phyloP scores from a whole-genome alignment of 2,888 invertebrate genomes.

The Nephrotoma guestfalica region DNA sequence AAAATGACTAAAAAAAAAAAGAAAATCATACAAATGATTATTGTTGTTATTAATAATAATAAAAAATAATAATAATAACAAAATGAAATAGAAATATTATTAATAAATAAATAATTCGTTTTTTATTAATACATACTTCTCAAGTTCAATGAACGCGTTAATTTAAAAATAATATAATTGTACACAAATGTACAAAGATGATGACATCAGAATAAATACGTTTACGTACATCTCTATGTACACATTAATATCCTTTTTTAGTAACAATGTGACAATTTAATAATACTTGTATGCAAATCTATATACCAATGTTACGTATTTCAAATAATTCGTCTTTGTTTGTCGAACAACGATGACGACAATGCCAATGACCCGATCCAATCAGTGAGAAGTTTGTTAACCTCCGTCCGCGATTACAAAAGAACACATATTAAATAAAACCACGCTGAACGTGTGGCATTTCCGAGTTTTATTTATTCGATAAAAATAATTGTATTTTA shows the following conservation, averaged over 20 bases:
- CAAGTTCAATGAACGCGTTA: neutral
- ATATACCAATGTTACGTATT: neutral
- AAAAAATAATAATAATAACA: neutral
- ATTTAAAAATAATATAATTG: neutral
- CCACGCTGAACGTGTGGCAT: neutral
- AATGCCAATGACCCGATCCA: neutral
- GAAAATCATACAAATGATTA: neutral
- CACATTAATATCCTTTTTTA: neutral
- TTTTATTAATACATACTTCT: neutral
- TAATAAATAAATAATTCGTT: neutral
- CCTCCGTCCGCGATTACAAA: neutral
- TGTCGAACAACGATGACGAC: neutral
- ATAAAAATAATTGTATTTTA: neutral
- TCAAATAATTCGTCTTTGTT: neutral
- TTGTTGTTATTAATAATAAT: neutral
- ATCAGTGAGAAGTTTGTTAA: neutral
- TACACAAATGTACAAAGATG: neutral
- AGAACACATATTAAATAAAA: neutral
- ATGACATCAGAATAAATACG: neutral
- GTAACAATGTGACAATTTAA: neutral
- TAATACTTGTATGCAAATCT: neutral
- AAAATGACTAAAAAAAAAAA: neutral
- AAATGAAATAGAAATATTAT: neutral
- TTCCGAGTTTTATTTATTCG: neutral
- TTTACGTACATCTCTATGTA: neutral